A percentile compares a stretch with the other conserved stretches of the same genome.
Evolutionary conservation across 2,113 vertebrate genomes (phyloP).

Genomic region (Sula dactylatra): DNA sequence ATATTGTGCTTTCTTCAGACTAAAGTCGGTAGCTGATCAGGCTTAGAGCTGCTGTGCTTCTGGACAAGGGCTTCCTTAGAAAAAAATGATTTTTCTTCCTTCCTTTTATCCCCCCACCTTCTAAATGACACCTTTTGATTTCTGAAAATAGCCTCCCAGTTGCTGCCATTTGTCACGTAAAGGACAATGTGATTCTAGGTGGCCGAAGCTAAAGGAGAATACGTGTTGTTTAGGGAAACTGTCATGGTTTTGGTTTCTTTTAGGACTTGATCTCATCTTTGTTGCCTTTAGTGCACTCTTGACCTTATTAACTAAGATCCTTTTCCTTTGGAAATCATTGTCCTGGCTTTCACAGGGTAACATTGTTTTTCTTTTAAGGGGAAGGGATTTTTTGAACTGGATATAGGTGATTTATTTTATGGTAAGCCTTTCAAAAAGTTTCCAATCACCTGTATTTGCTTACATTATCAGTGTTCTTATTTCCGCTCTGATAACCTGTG

Average conservation of each 20-base stretch:
- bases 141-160: slow-evolving; percentile 25
- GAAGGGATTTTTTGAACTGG: not conserved
- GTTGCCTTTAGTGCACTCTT: not conserved
- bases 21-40: not conserved
- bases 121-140: not conserved
- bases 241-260: not conserved
- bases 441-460: not conserved
- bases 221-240: not conserved
- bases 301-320: not conserved
- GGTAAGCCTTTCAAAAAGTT: not conserved
- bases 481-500: not conserved
- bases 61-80: not conserved
- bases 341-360: not conserved
- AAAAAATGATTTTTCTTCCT: not conserved
- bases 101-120: not conserved
- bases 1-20: slow-evolving; percentile 24
- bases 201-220: not conserved
- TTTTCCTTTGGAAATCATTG: not conserved
- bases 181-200: not conserved
- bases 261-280: not conserved
- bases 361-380: not conserved
- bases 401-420: not conserved
- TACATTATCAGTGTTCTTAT: not conserved
- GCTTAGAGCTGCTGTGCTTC: not conserved
- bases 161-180: not conserved